These are phyloP conservation scores for Epistrophella euchroma DNA, from an alignment of 2,888 invertebrate genomes.

Conservation along the genomic window DNA sequence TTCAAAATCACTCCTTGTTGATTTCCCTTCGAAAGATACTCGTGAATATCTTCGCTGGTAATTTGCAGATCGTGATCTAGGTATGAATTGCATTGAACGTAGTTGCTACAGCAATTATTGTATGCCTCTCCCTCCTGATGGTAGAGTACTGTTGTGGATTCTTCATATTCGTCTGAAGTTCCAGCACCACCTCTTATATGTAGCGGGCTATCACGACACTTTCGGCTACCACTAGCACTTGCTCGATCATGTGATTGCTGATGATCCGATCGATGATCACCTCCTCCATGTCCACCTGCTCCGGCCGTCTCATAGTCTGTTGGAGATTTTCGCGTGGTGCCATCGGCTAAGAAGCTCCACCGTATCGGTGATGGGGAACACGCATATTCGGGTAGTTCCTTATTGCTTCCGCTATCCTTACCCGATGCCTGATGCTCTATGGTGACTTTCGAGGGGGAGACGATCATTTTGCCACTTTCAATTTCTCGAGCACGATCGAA, in stretches of 20 bases:
- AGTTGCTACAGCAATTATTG: conserved; percentile 84
- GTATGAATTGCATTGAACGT: conserved; percentile 83
- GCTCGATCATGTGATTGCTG: conserved; percentile 63
- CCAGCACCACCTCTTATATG: conserved; percentile 79
- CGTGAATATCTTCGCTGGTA: conserved; percentile 84
- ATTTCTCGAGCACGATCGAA: conserved; percentile 82
- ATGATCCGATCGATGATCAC: conserved; percentile 59
- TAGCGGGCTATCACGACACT: conserved; percentile 81
- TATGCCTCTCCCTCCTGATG: conserved; percentile 83
- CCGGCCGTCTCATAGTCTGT: conserved; percentile 79
- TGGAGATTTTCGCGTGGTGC: conserved; percentile 79
- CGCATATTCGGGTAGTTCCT: conserved; percentile 83
- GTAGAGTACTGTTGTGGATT: conserved; percentile 83
- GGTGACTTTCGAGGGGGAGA: conserved; percentile 80
- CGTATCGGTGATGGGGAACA: conserved; percentile 84
- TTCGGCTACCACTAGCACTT: conserved; percentile 70
- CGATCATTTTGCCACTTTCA: conserved; percentile 77
- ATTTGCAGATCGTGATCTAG: conserved; percentile 83
- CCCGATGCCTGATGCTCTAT: conserved; percentile 80
- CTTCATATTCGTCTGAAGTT: conserved; percentile 77
- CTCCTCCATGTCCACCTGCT: conserved; percentile 49
- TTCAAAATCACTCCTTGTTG: conserved; percentile 81
- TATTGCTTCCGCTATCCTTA: conserved; percentile 81
- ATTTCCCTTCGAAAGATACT: conserved; percentile 82
- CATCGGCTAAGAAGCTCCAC: conserved; percentile 83